Percentiles rank a stretch among this genome's conserved stretches.
Evolutionary conservation across 2,888 invertebrate genomes (phyloP).

Genomic region (Eupelmus urozonus): DNA sequence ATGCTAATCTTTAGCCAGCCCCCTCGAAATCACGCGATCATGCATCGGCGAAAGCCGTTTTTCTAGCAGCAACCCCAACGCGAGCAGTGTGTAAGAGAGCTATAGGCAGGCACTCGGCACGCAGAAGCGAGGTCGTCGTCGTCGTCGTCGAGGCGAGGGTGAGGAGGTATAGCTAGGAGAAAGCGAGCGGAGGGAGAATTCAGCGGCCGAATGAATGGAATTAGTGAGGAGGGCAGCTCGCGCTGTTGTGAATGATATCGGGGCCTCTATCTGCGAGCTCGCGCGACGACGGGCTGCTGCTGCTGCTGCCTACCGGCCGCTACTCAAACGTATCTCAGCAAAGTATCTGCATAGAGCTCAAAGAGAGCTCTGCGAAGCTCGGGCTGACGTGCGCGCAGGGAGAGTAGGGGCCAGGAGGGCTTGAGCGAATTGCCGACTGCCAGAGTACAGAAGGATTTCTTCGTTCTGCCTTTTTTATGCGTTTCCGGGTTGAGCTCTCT

Average conservation of each 20-base stretch:
- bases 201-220: constrained; percentile 75
- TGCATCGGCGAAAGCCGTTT: too few relatives aligned
- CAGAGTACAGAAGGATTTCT: too few relatives aligned
- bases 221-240: constrained; percentile 75
- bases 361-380: constrained; percentile 61
- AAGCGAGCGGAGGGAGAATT: background rate
- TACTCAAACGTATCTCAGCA: constrained; percentile 76
- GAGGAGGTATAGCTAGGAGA: background rate
- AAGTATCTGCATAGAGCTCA: constrained; percentile 77
- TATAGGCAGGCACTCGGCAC: background rate
- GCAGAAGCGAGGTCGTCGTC: background rate
- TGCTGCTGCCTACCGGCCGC: constrained; percentile 35
- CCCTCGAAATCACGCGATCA: too few relatives aligned
- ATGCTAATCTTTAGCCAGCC: too few relatives aligned
- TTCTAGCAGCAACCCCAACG: background rate
- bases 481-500: too few relatives aligned
- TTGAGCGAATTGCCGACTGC: too few relatives aligned
- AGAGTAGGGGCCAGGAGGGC: constrained; percentile 48
- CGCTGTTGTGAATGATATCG: constrained; percentile 75
- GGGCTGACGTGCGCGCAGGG: background rate
- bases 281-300: constrained; percentile 65
- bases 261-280: constrained; percentile 72
- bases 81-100: background rate
- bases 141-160: too few relatives aligned
- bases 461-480: too few relatives aligned